Base-by-base conservation (phyloP, 2,797 vertebrate species). In the Myotis pilosus region DNA sequence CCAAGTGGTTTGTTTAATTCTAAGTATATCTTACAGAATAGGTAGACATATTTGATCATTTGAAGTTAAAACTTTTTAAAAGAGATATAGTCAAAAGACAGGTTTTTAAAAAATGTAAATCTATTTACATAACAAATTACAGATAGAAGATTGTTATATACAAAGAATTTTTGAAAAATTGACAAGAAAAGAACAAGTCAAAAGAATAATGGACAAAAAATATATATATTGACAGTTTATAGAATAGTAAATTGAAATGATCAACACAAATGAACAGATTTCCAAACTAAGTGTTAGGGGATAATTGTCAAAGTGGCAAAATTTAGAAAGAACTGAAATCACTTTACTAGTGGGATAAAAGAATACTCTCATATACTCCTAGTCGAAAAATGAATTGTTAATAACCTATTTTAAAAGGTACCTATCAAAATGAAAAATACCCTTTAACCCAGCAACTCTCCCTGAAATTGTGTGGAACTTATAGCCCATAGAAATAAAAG, bases 301-400 rank as follows among this genome's bases (percentile, higher is more conserved):
- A 5, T 90, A 74, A 44, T 23, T 87, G 25, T 68, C 36, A 74
- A 33, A 53, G 15, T 69, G 33, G 49, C 33, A 94, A 81, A 75
- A 69, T 94, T 79, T 80, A 68, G 49, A 78, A 87, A 76, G 36
- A 95, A 68, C 55, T 74, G 41, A 85, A 57, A 51, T 88, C 38
- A 80, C 51, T 82, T 75, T 69, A 53, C 23, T 68, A 28, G 20
- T 62, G 23, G 33, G 38, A 55, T 1, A 20, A 66, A 89, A 89
- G 10, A 71, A 51, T 51, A 49, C 20, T n/a, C 9, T 84, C 6
- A 57, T 75, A 13, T 79, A 49, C 22, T 85, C 44, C 22, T 94
- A n/a, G 17, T 89, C 17, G 20, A 80, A 75, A 79, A 93, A 23
- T 1, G 10, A 87, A 41, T 83, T 83, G 3, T 66, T 72, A 41